Evolutionary conservation across 2,113 vertebrate genomes (phyloP), one percentile per base, ranked within the genome.

Genomic region (Nipponia nippon): DNA sequence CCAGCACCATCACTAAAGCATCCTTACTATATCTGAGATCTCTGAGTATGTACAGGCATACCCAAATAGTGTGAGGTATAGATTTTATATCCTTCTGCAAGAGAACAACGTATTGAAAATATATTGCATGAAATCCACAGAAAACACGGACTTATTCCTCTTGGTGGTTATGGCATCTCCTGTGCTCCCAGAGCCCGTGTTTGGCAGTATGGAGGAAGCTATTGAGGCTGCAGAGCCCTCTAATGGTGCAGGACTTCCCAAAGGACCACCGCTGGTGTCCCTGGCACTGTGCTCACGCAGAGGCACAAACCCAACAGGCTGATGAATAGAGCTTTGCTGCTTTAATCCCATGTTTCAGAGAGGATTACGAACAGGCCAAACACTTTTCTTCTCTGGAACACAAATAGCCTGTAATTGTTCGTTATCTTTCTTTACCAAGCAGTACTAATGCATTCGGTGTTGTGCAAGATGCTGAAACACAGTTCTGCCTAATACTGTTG

Each of bases 381-480:
- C 34, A 26, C 9, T 67, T 56, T 42, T 18, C 5, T 78, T 30
- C 50, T 63, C 38, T 65, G 44, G 49, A 72, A 65, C 55, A 84
- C 10, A 82, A 90, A 56, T 53, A 52, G 3, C 11, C 36, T 58
- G 25, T 84, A 61, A 23, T 56, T 81, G 38, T 65, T 71, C n/a
- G 52, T 75, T 16, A 5, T 67, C 30, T 44, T 72, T 63, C 49
- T 95, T 92, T 81, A 62, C n/a, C 18, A 40, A 82, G 46, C 13
- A 32, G 9, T 79, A 32, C 7, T 55, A 44, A 67, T 42, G 52
- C 18, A 11, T 56, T 58, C 0, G 0, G 55, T 76, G 16, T 38
- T 75, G 27, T 62, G 20, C 40, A 62, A 70, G 55, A 49, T 58
- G 30, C 47, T 78, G 21, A 82, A 61, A 55, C 20, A n/a, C 29